phyloP scores from a whole-genome alignment of 2,113 vertebrate species.

The Sturnira hondurensis region DNA sequence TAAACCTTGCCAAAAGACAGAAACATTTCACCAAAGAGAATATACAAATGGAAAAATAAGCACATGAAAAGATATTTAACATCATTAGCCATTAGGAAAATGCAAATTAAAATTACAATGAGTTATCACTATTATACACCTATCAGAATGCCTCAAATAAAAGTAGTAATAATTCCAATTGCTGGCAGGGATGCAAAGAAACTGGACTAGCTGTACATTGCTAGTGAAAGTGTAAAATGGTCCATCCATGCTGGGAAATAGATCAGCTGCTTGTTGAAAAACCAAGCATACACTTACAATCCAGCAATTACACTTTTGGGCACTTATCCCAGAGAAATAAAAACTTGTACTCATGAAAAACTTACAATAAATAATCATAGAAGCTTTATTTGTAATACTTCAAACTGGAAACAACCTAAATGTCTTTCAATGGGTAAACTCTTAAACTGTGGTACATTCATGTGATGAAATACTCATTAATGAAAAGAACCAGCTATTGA shows the following conservation, averaged over 20 bases:
- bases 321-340: too few species aligned
- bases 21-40: not conserved
- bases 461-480: not conserved
- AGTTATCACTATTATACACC: not conserved
- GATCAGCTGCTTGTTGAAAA: too few species aligned
- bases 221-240: too few species aligned
- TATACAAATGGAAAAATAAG: not conserved
- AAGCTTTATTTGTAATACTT: too few species aligned
- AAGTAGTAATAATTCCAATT: not conserved
- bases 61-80: not conserved
- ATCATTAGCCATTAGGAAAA: not conserved
- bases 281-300: too few species aligned
- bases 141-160: not conserved
- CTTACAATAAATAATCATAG: too few species aligned
- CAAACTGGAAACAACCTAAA: not conserved
- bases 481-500: not conserved
- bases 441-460: not conserved
- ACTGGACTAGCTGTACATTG: too few species aligned
- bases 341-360: too few species aligned
- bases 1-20: not conserved
- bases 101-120: not conserved
- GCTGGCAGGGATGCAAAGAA: too few species aligned
- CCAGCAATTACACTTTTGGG: too few species aligned
- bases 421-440: not conserved
- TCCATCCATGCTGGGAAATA: too few species aligned